phyloP scores from a whole-genome alignment of 2,888 invertebrate genomes.

The Cataglyphis altisquamis region DNA sequence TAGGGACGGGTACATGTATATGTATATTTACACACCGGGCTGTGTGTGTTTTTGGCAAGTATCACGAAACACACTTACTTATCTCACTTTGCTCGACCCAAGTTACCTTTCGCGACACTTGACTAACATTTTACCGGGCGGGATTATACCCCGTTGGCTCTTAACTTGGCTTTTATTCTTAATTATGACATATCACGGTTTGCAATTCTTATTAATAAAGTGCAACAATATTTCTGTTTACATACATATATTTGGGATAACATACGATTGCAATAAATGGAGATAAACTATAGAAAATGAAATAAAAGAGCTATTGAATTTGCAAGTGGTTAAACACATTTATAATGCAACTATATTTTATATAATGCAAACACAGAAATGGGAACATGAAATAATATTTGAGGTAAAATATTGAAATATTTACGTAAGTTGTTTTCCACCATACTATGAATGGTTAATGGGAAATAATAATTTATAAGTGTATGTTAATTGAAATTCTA shows the following conservation, averaged over 20 bases:
- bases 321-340: neutral
- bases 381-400: neutral
- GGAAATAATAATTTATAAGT: neutral
- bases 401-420: neutral
- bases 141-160: neutral
- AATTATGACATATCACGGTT: conserved; percentile 34
- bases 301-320: neutral
- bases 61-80: conserved; percentile 55
- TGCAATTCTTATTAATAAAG: conserved; percentile 27
- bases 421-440: neutral
- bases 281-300: neutral
- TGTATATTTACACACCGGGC: conserved; percentile 37
- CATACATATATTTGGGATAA: neutral
- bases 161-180: conserved; percentile 34
- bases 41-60: conserved; percentile 47
- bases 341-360: neutral
- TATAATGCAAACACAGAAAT: neutral
- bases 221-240: neutral
- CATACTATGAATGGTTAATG: neutral
- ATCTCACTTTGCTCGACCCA: conserved; percentile 40
- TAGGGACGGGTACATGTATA: conserved; percentile 38
- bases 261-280: neutral
- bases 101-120: conserved; percentile 30
- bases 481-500: neutral
- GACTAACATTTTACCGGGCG: conserved; percentile 23